These are phyloP conservation scores for Zaprionus obscuricornis DNA, from an alignment of 2,888 invertebrate species.

Conservation along the genomic window DNA sequence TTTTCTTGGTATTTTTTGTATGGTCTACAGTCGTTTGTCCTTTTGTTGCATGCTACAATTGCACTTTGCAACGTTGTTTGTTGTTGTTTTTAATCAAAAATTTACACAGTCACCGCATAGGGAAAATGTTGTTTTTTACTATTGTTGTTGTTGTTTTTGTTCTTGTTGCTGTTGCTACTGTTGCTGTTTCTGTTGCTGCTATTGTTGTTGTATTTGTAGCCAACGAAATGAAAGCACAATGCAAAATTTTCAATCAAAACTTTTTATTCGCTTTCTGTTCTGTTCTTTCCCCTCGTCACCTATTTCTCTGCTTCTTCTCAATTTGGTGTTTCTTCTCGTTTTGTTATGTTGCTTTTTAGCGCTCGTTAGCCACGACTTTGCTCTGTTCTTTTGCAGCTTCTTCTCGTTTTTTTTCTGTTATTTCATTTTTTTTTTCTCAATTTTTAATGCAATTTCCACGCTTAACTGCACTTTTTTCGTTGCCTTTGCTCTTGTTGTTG, in stretches of 20 bases:
- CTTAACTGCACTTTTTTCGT: conserved; percentile 68
- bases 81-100: conserved; percentile 66
- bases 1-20: conserved; percentile 13
- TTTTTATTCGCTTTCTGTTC: conserved; percentile 52
- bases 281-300: conserved; percentile 6
- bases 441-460: conserved; percentile 77
- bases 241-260: conserved; percentile 75
- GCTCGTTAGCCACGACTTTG: conserved; percentile 66
- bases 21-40: conserved; percentile 15
- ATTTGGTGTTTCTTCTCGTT: background rate
- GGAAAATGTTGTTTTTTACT: conserved; percentile 35
- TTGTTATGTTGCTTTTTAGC: conserved; percentile 56
- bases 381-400: conserved; percentile 21
- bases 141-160: conserved; percentile 22
- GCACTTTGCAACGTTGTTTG: conserved; percentile 24
- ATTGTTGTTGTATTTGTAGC: conserved; percentile 23
- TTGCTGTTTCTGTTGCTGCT: conserved; percentile 31
- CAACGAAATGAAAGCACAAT: conserved; percentile 63
- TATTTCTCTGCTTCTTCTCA: conserved; percentile 6
- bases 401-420: conserved; percentile 33
- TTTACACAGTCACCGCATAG: conserved; percentile 68
- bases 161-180: conserved; percentile 32
- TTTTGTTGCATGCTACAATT: conserved; percentile 30
- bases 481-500: conserved; percentile 34
- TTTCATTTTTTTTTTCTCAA: conserved; percentile 50